A percentile compares a stretch with the other conserved stretches of the same genome.
phyloP scores from a whole-genome alignment of 2,797 vertebrate genomes.

The Neopelma chrysocephalum region DNA sequence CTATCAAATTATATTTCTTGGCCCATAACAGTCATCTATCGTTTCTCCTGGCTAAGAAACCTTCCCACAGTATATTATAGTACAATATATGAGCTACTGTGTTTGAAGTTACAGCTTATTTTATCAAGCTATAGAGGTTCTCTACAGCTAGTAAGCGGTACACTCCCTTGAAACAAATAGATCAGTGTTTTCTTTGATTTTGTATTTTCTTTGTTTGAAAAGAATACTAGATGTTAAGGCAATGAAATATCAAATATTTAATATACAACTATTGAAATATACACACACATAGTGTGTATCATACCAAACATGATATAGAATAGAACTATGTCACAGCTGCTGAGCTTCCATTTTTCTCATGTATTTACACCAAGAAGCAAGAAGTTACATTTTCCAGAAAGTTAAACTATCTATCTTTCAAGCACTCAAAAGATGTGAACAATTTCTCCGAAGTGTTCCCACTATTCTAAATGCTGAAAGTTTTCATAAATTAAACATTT shows the following conservation, averaged over 20 bases:
- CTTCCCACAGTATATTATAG: constrained; percentile 16
- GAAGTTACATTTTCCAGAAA: not conserved
- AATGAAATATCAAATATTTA: constrained; percentile 15
- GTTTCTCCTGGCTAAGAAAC: constrained; percentile 27
- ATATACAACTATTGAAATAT: not conserved
- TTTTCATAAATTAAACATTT: not conserved
- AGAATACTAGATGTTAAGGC: constrained; percentile 32
- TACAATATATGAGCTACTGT: constrained; percentile 15
- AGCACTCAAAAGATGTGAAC: not conserved
- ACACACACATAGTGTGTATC: accelerated
- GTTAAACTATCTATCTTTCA: not conserved
- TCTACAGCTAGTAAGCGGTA: not conserved
- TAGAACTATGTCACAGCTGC: constrained; percentile 41
- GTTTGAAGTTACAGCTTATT: constrained; percentile 18
- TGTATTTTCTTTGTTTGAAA: constrained; percentile 49
- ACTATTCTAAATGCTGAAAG: not conserved
- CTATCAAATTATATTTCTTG: constrained; percentile 33
- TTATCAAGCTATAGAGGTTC: not conserved
- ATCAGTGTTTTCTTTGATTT: not conserved
- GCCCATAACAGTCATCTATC: not conserved
- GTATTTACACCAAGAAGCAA: constrained; percentile 38
- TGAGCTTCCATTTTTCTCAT: not conserved
- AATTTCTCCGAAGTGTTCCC: not conserved
- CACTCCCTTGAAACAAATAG: not conserved
- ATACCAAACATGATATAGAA: constrained; percentile 30